Evolutionary conservation across 2,113 vertebrate genomes (phyloP).

Genomic region (Nothocercus nigrocapillus): DNA sequence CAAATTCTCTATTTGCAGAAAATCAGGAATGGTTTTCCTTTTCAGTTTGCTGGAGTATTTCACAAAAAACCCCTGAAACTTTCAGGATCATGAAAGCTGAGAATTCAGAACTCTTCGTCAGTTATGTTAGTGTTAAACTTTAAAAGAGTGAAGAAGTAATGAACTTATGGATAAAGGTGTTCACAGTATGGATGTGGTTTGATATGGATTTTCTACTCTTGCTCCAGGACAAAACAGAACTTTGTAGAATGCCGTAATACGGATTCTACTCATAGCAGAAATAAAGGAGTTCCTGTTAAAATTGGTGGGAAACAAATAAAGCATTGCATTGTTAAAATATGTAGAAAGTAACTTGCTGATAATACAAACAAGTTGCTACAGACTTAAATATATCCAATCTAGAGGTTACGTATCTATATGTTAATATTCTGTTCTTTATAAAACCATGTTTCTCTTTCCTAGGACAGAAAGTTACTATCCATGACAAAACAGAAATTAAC

Average conservation of each 20-base stretch:
- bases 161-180: neutral
- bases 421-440: neutral
- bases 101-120: neutral
- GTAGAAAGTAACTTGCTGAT: neutral
- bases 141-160: neutral
- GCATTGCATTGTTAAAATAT: neutral
- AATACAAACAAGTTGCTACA: neutral
- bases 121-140: neutral
- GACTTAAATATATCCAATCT: neutral
- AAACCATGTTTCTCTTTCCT: constrained; percentile 38
- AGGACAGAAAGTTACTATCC: constrained; percentile 93
- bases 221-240: neutral
- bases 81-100: neutral
- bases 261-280: neutral
- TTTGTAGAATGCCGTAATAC: neutral
- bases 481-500: constrained; percentile 97
- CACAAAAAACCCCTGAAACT: neutral
- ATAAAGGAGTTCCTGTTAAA: neutral
- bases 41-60: neutral
- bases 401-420: accelerated
- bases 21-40: neutral
- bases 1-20: neutral
- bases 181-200: neutral
- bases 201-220: accelerated
- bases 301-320: neutral